phyloP scores from a whole-genome alignment of 1,140 invertebrate species.

The Venturia canescens region DNA sequence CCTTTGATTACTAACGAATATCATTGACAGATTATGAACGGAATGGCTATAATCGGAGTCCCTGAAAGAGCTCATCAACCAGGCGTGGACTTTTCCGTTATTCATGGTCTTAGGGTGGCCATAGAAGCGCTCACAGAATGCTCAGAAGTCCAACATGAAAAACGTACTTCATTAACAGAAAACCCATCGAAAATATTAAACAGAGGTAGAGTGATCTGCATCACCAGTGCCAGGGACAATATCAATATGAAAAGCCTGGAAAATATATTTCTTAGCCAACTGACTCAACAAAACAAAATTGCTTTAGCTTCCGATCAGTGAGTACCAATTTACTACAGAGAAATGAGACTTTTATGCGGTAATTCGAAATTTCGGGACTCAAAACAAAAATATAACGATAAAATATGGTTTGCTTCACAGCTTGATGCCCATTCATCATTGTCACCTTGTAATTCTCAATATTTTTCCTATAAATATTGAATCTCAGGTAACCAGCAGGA shows the following conservation, averaged over 20 bases:
- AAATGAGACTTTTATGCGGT: neutral
- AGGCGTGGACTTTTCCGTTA: constrained; percentile 83
- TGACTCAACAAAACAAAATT: constrained; percentile 88
- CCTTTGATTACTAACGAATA: neutral
- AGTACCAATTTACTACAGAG: constrained; percentile 58
- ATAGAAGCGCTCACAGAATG: constrained; percentile 91
- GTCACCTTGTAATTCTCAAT: constrained; percentile 93
- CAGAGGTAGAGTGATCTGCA: constrained; percentile 91
- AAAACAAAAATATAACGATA: too few relatives aligned
- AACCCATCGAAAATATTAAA: constrained; percentile 79
- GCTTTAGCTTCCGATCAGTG: constrained; percentile 80
- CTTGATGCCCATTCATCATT: constrained; percentile 87
- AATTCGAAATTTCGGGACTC: too few relatives aligned
- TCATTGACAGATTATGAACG: constrained; percentile 81
- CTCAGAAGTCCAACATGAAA: constrained; percentile 84
- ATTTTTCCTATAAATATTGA: constrained; percentile 88
- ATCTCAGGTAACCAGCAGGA: constrained; percentile 84
- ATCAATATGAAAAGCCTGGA: constrained; percentile 89
- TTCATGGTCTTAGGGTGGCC: constrained; percentile 91
- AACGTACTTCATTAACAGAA: constrained; percentile 79
- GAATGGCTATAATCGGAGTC: constrained; percentile 84
- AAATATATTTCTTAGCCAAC: constrained; percentile 88
- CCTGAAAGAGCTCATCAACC: constrained; percentile 78
- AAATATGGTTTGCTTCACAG: constrained; percentile 75
- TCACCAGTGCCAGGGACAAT: constrained; percentile 91